These are phyloP conservation scores for Ormyrus nitidulus DNA, from an alignment of 2,888 invertebrate genomes.

Conservation along the genomic window DNA sequence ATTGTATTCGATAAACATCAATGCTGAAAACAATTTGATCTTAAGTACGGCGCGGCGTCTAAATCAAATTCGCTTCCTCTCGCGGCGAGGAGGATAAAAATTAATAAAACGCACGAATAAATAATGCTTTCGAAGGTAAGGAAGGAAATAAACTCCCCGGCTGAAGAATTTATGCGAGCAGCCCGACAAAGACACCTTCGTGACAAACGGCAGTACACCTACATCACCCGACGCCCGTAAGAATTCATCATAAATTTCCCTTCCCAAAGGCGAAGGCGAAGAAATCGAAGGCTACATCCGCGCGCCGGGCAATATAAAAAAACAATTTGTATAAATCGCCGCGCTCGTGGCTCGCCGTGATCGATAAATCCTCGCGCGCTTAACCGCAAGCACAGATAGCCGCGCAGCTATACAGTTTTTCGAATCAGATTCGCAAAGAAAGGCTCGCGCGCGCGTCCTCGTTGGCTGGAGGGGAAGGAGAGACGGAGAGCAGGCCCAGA, in stretches of 20 bases:
- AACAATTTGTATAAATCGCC: constrained; percentile 41
- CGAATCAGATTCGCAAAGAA: constrained; percentile 30
- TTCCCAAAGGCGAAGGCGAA: background rate
- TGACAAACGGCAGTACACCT: constrained; percentile 8
- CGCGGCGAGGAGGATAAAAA: too few species aligned
- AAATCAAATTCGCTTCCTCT: too few species aligned
- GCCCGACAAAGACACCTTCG: constrained; percentile 15
- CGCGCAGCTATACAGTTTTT: background rate
- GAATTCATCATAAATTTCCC: constrained; percentile 45
- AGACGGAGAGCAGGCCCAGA: background rate
- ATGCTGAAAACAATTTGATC: too few species aligned
- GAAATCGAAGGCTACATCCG: background rate
- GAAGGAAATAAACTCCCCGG: background rate
- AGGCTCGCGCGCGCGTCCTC: background rate
- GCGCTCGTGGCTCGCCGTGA: background rate
- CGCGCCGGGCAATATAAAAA: constrained; percentile 8
- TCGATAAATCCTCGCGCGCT: constrained; percentile 21
- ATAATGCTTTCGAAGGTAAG: background rate
- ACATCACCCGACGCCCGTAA: background rate
- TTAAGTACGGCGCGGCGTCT: too few species aligned
- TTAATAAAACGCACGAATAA: too few species aligned
- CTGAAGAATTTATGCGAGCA: background rate
- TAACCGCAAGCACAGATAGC: background rate
- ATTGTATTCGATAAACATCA: too few species aligned
- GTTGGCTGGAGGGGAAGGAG: background rate